Conservation (phyloP, 2,888 invertebrate species). For the Scotopteryx bipunctaria region DNA sequence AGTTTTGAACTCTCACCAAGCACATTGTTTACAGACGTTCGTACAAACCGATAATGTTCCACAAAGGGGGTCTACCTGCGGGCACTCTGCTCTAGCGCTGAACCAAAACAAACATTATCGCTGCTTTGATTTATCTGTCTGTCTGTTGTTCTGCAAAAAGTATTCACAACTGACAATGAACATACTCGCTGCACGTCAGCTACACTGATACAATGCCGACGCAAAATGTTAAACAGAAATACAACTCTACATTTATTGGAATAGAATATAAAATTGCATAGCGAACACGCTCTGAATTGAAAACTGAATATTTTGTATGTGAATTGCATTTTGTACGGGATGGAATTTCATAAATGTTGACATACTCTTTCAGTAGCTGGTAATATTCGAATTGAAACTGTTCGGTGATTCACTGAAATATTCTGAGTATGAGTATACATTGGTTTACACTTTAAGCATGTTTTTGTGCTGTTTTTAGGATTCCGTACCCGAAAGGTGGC, state of each 20-base stretch:
- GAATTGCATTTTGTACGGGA: conserved; percentile 18
- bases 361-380: conserved; percentile 8
- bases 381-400: neutral
- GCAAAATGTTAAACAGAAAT: no score
- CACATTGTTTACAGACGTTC: no score
- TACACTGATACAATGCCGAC: conserved; percentile 2
- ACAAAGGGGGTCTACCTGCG: no score
- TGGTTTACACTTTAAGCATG: no score
- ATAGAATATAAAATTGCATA: conserved; percentile 27
- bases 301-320: conserved; percentile 18
- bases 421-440: no score
- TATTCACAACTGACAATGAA: neutral
- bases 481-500: no score
- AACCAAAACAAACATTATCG: conserved; percentile 3
- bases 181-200: conserved; percentile 3
- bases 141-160: neutral
- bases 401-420: no score
- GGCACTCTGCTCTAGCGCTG: neutral
- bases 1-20: no score
- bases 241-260: conserved; percentile 22
- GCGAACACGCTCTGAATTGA: conserved; percentile 18
- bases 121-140: conserved; percentile 5
- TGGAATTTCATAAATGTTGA: conserved; percentile 16
- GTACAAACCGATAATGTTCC: no score
- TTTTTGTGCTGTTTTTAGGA: no score